Percentiles rank a stretch among this genome's conserved stretches.
Conservation (phyloP, 1,140 invertebrate species). For the Galleria mellonella region DNA sequence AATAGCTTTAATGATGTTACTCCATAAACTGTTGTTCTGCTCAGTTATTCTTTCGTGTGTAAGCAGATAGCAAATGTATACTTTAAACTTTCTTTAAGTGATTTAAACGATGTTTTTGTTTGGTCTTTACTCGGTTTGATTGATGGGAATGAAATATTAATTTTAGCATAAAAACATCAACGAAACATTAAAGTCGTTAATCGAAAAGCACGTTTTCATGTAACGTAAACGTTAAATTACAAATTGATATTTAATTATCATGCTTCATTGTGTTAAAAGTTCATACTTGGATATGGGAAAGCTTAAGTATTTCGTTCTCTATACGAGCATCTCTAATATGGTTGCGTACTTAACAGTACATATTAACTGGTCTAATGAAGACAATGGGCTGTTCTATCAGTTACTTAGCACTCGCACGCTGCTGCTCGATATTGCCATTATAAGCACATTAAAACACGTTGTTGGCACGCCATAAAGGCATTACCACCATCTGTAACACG, state of each 20-base stretch:
- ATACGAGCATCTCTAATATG: neutral
- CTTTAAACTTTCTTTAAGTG: too few species aligned
- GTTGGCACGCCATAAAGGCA: conserved; percentile 60
- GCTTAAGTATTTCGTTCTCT: too few species aligned
- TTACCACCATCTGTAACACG: conserved; percentile 64
- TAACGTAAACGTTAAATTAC: too few species aligned
- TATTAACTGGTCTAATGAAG: conserved; percentile 46
- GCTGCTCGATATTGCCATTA: conserved; percentile 55
- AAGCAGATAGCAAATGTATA: too few species aligned
- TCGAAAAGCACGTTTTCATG: too few species aligned
- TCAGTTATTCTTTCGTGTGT: too few species aligned
- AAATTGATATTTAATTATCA: too few species aligned
- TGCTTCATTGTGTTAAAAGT: neutral
- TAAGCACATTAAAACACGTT: conserved; percentile 64
- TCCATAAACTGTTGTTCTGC: too few species aligned
- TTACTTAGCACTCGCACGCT: conserved; percentile 54
- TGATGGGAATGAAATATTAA: too few species aligned
- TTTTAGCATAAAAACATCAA: neutral
- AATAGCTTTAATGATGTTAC: neutral
- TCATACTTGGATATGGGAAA: neutral
- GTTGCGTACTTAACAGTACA: conserved; percentile 24
- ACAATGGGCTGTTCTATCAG: conserved; percentile 56
- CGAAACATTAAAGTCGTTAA: too few species aligned
- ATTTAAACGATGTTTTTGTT: too few species aligned
- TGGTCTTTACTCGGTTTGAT: neutral